Evolutionary conservation across 2,797 vertebrate species (phyloP).

Genomic region (Notolabrus celidotus): DNA sequence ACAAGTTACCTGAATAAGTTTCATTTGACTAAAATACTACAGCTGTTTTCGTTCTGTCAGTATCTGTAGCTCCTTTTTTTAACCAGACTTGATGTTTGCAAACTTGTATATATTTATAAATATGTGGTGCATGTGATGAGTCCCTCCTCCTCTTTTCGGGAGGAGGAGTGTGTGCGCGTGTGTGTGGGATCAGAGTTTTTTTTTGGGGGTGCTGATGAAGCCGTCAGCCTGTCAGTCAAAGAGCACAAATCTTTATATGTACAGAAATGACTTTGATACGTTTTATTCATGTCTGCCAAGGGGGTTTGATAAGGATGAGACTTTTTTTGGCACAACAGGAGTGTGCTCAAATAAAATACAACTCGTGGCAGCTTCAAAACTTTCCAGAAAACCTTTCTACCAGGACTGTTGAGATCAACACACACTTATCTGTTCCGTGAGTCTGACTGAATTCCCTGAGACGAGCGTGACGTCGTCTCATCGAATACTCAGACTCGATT

Average conservation of each 20-base stretch:
- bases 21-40: slow-evolving; percentile 62
- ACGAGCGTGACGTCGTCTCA: slow-evolving; percentile 13
- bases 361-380: slow-evolving; percentile 67
- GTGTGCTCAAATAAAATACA: slow-evolving; percentile 60
- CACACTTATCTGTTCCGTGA: slow-evolving; percentile 28
- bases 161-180: slow-evolving; percentile 33
- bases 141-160: slow-evolving; percentile 44
- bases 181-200: slow-evolving; percentile 44
- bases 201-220: slow-evolving; percentile 31
- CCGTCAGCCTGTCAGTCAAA: slow-evolving; percentile 70
- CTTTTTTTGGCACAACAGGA: slow-evolving; percentile 52
- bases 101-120: slow-evolving; percentile 78
- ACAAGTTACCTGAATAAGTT: slow-evolving; percentile 72
- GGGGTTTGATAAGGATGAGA: slow-evolving; percentile 62
- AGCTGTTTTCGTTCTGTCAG: slow-evolving; percentile 74
- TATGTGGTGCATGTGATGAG: slow-evolving; percentile 74
- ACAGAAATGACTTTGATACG: slow-evolving; percentile 73
- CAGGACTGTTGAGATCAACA: slow-evolving; percentile 56
- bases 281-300: slow-evolving; percentile 75
- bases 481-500: slow-evolving; percentile 18
- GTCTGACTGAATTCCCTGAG: slow-evolving; percentile 16
- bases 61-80: slow-evolving; percentile 77
- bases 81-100: slow-evolving; percentile 73
- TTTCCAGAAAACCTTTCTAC: slow-evolving; percentile 64
- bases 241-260: slow-evolving; percentile 84